Conservation (phyloP, 2,888 invertebrate genomes). For the Tetragonisca angustula region DNA sequence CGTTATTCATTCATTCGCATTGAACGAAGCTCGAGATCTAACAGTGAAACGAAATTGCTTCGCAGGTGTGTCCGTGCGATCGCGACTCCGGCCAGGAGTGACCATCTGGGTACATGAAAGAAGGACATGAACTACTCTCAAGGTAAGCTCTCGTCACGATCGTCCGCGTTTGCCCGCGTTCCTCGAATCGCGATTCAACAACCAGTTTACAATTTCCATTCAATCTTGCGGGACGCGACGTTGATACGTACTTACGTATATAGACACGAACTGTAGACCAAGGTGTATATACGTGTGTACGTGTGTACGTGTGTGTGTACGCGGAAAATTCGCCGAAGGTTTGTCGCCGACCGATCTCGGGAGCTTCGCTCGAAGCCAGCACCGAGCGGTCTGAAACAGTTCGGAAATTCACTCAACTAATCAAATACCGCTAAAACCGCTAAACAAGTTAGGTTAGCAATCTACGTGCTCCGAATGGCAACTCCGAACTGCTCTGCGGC, state of each 20-base stretch:
- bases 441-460: constrained; percentile 83
- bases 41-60: constrained; percentile 56
- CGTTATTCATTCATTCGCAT: no score
- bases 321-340: constrained; percentile 63
- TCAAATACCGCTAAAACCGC: constrained; percentile 83
- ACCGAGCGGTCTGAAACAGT: constrained; percentile 76
- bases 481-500: constrained; percentile 72
- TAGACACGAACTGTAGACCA: background rate
- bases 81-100: constrained; percentile 81
- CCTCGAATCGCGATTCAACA: background rate
- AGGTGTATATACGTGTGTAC: background rate
- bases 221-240: constrained; percentile 13
- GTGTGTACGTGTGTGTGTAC: background rate
- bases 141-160: constrained; percentile 74
- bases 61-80: constrained; percentile 70
- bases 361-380: constrained; percentile 53
- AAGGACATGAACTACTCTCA: constrained; percentile 83
- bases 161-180: background rate
- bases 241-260: constrained; percentile 25
- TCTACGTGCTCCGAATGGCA: constrained; percentile 82
- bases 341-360: constrained; percentile 65
- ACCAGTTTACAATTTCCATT: constrained; percentile 20
- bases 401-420: constrained; percentile 83
- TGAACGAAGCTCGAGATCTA: background rate
- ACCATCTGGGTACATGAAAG: constrained; percentile 81